Evolutionary conservation across 2,797 vertebrate genomes (phyloP), one percentile per base, ranked within the genome.

Genomic region (Masticophis lateralis): DNA sequence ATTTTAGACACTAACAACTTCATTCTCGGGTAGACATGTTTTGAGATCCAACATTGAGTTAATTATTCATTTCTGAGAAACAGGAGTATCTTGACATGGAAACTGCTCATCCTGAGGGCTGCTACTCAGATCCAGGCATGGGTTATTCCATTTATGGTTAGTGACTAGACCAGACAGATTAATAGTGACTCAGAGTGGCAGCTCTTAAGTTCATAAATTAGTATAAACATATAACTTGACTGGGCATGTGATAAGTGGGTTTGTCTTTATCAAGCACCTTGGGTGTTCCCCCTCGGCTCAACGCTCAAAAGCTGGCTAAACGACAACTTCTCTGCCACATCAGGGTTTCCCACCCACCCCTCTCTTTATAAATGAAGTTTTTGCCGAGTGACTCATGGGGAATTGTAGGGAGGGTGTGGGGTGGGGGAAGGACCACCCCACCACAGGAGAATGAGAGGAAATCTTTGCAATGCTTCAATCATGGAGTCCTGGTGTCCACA

Each of bases 191-290:
- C 87, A 89, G 87, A 16, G 86, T 91, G 93, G 63, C 93, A 93
- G 53, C 11, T 69, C 32, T 90, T 87, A 86, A 89, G 51, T 91
- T 91, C 69, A 66, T 86, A 93, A 91, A 86, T 91, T 89, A 61
- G 25, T 89, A 86, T 89, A 89, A 89, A 89, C 56, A 86, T 47
- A 74, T 43, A 86, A 91, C 93, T 91, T 93, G 93, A 91, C 90
- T 57, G 69, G 87, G 93, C 93, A 91, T 89, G 93, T 79, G 79
- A 87, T 87, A 86, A 90, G 60, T 90, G 74, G 89, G 66, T 59
- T 83, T 63, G 56, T 87, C 79, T 86, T 86, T 94, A 92, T 25
- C 90, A 28, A 25, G 89, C 57, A 7, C 91, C 92, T 88, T 94
- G 66, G 56, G 60, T 88, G 89, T 87, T 91, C 88, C 90, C 57